These are phyloP conservation scores for Rhodophaea formosa DNA, from an alignment of 2,888 invertebrate genomes.

Conservation along the genomic window DNA sequence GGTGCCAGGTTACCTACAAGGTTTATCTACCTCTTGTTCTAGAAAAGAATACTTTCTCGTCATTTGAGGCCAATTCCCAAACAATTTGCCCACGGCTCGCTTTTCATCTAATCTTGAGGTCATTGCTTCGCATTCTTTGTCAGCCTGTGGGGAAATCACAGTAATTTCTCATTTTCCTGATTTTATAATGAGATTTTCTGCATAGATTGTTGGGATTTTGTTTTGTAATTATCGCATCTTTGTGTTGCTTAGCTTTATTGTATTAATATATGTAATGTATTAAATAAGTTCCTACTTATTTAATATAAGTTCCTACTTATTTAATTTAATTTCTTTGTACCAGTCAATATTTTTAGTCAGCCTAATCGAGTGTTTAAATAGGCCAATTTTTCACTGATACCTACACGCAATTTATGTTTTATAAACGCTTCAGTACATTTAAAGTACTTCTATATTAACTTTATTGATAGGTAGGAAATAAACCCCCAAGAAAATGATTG, in stretches of 20 bases:
- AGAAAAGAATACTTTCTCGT: background rate
- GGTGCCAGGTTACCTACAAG: background rate
- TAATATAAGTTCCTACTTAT: too few species aligned
- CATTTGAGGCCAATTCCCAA: background rate
- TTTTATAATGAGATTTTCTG: background rate
- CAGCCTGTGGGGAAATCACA: background rate
- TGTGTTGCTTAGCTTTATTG: background rate
- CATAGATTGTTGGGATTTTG: background rate
- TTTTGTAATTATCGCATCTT: background rate
- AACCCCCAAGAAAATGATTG: too few species aligned
- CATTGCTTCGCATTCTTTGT: background rate
- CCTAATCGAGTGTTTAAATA: too few species aligned
- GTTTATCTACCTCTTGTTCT: background rate
- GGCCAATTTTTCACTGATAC: too few species aligned
- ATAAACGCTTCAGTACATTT: too few species aligned
- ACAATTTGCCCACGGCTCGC: background rate
- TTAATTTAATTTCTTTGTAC: too few species aligned
- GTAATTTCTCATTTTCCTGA: background rate
- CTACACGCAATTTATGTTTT: too few species aligned
- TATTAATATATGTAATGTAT: background rate
- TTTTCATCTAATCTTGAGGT: slow-evolving; percentile 1
- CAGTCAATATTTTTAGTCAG: too few species aligned
- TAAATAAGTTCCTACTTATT: too few species aligned
- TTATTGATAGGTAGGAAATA: too few species aligned
- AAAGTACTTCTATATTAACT: too few species aligned